phyloP scores from a whole-genome alignment of 2,797 vertebrate genomes.

The Bufotes viridis region DNA sequence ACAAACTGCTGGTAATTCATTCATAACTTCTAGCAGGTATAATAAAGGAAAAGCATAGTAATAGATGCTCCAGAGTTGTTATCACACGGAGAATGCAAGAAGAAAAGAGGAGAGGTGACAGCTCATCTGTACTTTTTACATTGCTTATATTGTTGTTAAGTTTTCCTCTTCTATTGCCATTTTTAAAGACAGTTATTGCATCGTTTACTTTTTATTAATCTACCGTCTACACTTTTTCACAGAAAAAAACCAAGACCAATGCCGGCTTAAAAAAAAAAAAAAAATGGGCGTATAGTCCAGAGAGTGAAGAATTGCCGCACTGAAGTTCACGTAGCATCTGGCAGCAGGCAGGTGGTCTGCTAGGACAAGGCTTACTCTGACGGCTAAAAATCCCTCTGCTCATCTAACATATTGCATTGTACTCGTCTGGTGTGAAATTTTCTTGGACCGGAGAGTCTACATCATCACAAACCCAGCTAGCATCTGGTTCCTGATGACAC shows the following conservation, averaged over 20 bases:
- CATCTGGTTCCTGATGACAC: constrained; percentile 54
- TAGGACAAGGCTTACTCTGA: constrained; percentile 53
- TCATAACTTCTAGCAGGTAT: too few species aligned
- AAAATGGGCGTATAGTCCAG: background rate
- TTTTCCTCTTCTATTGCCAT: too few species aligned
- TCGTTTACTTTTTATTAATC: background rate
- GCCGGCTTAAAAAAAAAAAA: background rate
- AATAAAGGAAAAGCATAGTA: too few species aligned
- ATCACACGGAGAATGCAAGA: too few species aligned
- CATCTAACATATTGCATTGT: constrained; percentile 58
- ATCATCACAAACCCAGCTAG: constrained; percentile 59
- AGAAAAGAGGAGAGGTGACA: too few species aligned
- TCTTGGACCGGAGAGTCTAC: constrained; percentile 58
- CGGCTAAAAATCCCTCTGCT: constrained; percentile 60
- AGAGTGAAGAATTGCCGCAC: background rate
- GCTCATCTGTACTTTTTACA: too few species aligned
- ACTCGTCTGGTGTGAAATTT: constrained; percentile 52
- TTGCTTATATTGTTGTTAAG: too few species aligned
- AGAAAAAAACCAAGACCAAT: background rate
- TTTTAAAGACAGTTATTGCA: too few species aligned
- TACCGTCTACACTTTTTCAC: background rate
- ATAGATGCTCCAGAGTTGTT: too few species aligned
- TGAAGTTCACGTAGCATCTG: constrained; percentile 53
- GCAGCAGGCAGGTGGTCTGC: constrained; percentile 56
- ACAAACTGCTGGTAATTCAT: too few species aligned